A percentile compares a stretch with the other conserved stretches of the same genome.
Conservation (phyloP, 1,140 invertebrate species). For the Cryptotermes secundus region DNA sequence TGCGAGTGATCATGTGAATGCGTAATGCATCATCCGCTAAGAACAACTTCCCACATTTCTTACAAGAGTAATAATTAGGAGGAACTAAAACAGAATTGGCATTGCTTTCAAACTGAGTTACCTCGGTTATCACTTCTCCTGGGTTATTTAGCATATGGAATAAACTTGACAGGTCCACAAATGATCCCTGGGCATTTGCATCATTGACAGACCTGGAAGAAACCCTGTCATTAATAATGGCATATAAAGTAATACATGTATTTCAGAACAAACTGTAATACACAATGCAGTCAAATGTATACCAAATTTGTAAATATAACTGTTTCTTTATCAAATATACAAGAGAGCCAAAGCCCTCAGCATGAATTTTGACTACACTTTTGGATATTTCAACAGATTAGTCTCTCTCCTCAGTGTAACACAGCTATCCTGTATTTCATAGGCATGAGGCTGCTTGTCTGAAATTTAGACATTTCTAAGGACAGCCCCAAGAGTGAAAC, state of each 20-base stretch:
- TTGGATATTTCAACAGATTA: neutral
- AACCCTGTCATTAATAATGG: neutral
- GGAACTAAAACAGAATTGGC: neutral
- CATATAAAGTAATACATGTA: neutral
- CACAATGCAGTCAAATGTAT: neutral
- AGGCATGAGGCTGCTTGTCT: neutral
- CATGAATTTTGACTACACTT: neutral
- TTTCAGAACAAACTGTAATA: neutral
- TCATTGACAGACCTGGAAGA: neutral
- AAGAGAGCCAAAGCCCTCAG: neutral
- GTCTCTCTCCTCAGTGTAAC: neutral
- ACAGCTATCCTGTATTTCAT: neutral
- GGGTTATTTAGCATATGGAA: conserved; percentile 12
- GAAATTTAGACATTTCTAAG: neutral
- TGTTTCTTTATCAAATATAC: no score
- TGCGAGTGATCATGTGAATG: conserved; percentile 51
- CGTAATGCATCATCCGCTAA: conserved; percentile 47
- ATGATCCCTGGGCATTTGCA: neutral
- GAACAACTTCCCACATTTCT: conserved; percentile 56
- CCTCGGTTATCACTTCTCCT: neutral
- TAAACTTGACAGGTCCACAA: neutral
- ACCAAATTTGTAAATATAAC: no score
- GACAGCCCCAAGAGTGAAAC: conserved; percentile 8
- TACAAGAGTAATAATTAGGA: neutral
- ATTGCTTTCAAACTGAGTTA: neutral